Evolutionary conservation across 2,888 invertebrate genomes (phyloP), one percentile per base, ranked within the genome.

Genomic region (Dryomyza anilis): DNA sequence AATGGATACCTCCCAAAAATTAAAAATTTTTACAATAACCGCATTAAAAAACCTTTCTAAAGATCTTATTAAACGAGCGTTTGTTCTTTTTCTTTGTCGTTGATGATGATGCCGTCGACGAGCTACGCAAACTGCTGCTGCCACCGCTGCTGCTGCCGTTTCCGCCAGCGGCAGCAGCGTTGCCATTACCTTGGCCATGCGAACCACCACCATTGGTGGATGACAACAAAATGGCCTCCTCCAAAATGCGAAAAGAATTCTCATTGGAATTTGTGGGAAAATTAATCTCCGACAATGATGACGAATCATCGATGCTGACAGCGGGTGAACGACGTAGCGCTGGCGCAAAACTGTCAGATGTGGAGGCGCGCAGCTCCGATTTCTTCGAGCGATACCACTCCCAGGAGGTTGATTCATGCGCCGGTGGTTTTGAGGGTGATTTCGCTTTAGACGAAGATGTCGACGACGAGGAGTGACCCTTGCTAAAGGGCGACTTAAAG

Each of bases 21-120:
- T n/a, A n/a, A n/a, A n/a, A n/a, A n/a, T n/a, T n/a, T n/a, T n/a
- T n/a, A n/a, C n/a, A n/a, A 33, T 33, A 7, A 7, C 39, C 39
- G n/a, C 12, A 14, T 39, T 86, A 91, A 86, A 93, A 93, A 79
- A 93, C 89, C 86, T 91, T 92, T 74, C 89, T 91, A 78, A 92
- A 87, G 80, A 93, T 88, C 83, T 89, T 90, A 81, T 89, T 92
- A 71, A 93, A 86, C 76, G 89, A 87, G 77, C 89, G 88, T 74
- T 85, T 76, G 65, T 79, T 86, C 80, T 89, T 91, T 75, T 87
- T 88, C 79, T 89, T 91, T 75, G 87, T 88, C 63, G 76, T 74
- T 65, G 77, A 71, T 45, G 74, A 76, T 25, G 78, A 78, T 63
- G 80, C 75, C 30, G 77, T 77, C 61, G 77, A 78, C 63, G 63